A percentile compares a stretch with the other conserved stretches of the same genome.
Conservation (phyloP, 2,113 vertebrate genomes). For the Hypomesus transpacificus region DNA sequence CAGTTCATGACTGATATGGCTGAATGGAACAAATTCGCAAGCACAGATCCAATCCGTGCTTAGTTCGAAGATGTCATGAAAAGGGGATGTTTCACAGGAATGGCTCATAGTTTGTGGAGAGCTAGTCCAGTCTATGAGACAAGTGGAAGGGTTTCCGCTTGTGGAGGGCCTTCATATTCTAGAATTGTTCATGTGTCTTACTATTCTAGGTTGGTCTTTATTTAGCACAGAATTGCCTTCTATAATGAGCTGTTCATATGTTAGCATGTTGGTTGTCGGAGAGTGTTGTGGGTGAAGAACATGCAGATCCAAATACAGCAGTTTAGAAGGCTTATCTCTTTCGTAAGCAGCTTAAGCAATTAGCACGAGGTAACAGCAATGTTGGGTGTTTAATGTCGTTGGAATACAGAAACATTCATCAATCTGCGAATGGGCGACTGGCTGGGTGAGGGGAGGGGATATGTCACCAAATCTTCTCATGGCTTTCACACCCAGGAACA, state of each 20-base stretch:
- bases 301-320: constrained; percentile 46
- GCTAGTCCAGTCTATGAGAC: neutral
- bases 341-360: constrained; percentile 44
- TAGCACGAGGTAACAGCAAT: constrained; percentile 20
- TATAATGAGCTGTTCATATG: constrained; percentile 10
- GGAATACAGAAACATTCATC: neutral
- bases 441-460: neutral
- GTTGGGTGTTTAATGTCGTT: constrained; percentile 4
- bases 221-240: constrained; percentile 14
- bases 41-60: too few relatives aligned
- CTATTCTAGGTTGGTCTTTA: neutral
- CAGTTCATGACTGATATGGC: too few relatives aligned
- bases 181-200: neutral
- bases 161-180: constrained; percentile 7
- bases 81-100: too few relatives aligned
- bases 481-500: too few relatives aligned
- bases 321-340: constrained; percentile 48
- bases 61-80: too few relatives aligned
- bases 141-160: constrained; percentile 13
- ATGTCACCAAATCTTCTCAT: too few relatives aligned
- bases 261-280: constrained; percentile 20
- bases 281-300: constrained; percentile 35
- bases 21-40: too few relatives aligned
- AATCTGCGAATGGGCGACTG: constrained; percentile 1
- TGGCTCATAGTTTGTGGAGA: too few relatives aligned